Evolutionary conservation across 2,797 vertebrate genomes (phyloP).

Genomic region (Sarcoramphus papa): DNA sequence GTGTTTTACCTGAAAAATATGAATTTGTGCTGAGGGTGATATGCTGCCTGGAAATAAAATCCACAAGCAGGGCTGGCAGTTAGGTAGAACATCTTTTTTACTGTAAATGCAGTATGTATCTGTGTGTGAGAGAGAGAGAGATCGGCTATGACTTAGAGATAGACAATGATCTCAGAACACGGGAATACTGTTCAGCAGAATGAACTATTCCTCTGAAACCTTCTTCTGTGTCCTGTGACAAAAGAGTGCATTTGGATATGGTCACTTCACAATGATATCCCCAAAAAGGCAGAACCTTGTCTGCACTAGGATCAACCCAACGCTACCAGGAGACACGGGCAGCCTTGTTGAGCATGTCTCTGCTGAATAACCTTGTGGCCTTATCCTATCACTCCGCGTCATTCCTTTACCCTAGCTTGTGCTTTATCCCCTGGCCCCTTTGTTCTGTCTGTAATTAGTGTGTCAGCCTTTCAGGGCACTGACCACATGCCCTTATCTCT

Average conservation of each 20-base stretch:
- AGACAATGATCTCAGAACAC: neutral
- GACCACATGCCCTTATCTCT: neutral
- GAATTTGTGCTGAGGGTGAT: neutral
- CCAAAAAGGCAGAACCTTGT: neutral
- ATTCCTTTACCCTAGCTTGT: neutral
- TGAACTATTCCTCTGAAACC: neutral
- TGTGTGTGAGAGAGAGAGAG: neutral
- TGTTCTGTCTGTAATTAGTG: constrained; percentile 1
- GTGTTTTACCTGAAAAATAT: neutral
- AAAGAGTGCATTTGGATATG: neutral
- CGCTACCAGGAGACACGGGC: neutral
- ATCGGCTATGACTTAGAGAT: neutral
- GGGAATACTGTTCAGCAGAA: neutral
- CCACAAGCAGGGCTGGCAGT: neutral
- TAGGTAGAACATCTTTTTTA: neutral
- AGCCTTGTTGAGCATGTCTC: neutral
- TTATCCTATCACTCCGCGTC: neutral
- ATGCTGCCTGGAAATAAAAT: neutral
- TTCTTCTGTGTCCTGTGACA: neutral
- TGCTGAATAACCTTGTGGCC: constrained; percentile 23
- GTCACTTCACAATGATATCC: neutral
- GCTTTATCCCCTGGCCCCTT: neutral
- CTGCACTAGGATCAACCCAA: neutral
- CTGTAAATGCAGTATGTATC: neutral
- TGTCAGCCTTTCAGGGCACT: constrained; percentile 10